Percentiles rank a stretch among this genome's conserved stretches.
These are phyloP conservation scores for Anarhynchus alexandrinus DNA, from an alignment of 2,113 vertebrate species.

Conservation along the genomic window DNA sequence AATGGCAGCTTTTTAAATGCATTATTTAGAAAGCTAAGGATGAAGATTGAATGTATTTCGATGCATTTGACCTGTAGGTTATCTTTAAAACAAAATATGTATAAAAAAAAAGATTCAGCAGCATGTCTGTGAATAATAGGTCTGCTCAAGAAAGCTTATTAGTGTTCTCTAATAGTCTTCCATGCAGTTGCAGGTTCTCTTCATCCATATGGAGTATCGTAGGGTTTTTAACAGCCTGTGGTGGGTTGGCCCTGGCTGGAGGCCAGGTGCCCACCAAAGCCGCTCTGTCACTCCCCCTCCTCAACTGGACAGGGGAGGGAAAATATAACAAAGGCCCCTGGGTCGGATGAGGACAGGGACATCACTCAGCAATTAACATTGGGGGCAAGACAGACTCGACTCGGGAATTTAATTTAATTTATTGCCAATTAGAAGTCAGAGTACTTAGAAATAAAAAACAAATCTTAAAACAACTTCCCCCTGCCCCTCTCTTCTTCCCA, in stretches of 20 bases:
- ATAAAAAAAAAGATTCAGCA: neutral
- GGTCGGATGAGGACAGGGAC: neutral
- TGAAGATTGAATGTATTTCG: neutral
- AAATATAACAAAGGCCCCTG: neutral
- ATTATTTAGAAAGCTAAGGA: neutral
- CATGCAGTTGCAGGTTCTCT: neutral
- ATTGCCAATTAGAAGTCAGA: neutral
- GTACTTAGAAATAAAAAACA: neutral
- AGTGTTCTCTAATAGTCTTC: neutral
- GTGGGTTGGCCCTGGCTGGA: neutral
- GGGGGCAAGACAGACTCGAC: neutral
- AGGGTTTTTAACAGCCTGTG: neutral
- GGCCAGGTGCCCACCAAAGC: neutral
- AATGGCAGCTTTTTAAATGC: neutral
- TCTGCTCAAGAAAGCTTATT: neutral
- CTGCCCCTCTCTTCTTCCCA: neutral
- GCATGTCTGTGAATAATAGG: neutral
- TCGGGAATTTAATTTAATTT: neutral
- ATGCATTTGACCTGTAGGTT: neutral
- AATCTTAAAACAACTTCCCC: neutral
- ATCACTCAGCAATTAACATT: neutral
- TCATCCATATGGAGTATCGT: neutral
- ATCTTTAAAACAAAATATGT: neutral
- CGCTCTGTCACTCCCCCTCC: neutral
- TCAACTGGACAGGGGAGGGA: neutral